Evolutionary conservation across 2,888 invertebrate genomes (phyloP).

Genomic region (Lamellibrachia satsuma): DNA sequence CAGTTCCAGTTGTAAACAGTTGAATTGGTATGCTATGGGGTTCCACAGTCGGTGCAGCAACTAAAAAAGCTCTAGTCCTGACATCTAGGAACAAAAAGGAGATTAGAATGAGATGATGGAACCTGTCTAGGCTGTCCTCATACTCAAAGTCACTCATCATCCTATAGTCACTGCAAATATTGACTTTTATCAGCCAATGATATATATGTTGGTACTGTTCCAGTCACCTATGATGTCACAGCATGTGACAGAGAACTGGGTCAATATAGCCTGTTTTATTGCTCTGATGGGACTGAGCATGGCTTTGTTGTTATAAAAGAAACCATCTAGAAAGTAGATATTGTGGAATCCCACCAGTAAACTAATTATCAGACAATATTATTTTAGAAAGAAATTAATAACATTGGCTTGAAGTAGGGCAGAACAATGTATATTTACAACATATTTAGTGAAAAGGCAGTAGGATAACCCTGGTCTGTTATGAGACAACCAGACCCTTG

Average conservation of each 20-base stretch:
- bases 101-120: no score
- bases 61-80: no score
- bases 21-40: no score
- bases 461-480: neutral
- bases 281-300: neutral
- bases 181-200: neutral
- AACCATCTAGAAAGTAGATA: no score
- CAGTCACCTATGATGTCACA: neutral
- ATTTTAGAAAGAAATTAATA: neutral
- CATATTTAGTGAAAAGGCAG: neutral
- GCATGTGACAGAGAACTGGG: neutral
- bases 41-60: no score
- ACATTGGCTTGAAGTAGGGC: neutral
- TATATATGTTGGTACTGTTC: neutral
- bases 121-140: neutral
- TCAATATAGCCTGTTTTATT: neutral
- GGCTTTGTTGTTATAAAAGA: neutral
- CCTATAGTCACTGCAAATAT: neutral
- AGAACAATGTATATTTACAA: neutral
- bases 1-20: no score
- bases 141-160: neutral
- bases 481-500: neutral
- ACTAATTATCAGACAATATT: neutral
- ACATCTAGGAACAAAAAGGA: no score
- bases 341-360: neutral